Conservation (phyloP, 2,888 invertebrate species). For the Drosophila aldrichi region DNA sequence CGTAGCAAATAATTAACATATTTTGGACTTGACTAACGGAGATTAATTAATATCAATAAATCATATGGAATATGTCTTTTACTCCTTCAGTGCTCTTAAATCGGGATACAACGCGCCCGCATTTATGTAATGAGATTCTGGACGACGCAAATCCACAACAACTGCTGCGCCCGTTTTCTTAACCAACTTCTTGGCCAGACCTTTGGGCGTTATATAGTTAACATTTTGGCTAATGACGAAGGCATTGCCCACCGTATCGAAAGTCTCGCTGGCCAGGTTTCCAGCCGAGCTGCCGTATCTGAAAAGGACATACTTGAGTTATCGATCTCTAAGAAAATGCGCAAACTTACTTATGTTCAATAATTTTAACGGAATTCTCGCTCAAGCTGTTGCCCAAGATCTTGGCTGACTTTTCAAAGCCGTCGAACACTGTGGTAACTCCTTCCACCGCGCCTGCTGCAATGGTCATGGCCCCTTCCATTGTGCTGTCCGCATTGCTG, state of each 20-base stretch:
- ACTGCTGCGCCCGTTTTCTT: constrained; percentile 88
- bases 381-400: constrained; percentile 88
- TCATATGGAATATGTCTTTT: constrained; percentile 8
- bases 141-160: constrained; percentile 77
- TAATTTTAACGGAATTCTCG: constrained; percentile 90
- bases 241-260: constrained; percentile 90
- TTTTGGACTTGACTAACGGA: not conserved
- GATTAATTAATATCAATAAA: constrained; percentile 30
- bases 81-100: constrained; percentile 74
- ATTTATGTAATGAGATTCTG: constrained; percentile 77
- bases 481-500: constrained; percentile 86
- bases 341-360: constrained; percentile 89
- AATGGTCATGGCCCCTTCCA: constrained; percentile 88
- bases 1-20: constrained; percentile 17
- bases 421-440: constrained; percentile 89
- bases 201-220: constrained; percentile 89
- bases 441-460: constrained; percentile 91
- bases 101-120: constrained; percentile 84
- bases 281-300: constrained; percentile 90
- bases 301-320: constrained; percentile 1
- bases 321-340: not conserved
- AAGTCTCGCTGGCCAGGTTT: constrained; percentile 88
- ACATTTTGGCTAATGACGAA: constrained; percentile 89
- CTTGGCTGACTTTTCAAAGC: constrained; percentile 90
- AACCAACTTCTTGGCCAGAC: constrained; percentile 88